A percentile compares a stretch with the other conserved stretches of the same genome.
These are phyloP conservation scores for Himalopsyche japonica DNA, from an alignment of 2,888 invertebrate species.

Conservation along the genomic window DNA sequence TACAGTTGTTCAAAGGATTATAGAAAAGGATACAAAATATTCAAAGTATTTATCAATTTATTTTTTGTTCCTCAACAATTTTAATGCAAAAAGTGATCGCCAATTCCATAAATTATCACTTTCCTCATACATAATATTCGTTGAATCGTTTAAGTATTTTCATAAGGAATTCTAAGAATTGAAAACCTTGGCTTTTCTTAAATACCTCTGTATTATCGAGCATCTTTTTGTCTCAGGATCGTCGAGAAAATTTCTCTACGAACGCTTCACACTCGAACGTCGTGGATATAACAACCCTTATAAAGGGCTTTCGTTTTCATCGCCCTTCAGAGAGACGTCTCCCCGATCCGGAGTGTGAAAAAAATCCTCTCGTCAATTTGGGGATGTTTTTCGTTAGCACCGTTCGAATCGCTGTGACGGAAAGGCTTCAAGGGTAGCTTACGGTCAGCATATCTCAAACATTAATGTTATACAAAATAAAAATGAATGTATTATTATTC, in stretches of 20 bases:
- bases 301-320: neutral
- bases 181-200: neutral
- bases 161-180: no score
- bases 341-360: neutral
- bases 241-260: neutral
- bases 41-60: no score
- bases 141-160: no score
- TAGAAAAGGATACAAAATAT: no score
- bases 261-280: neutral
- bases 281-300: constrained; percentile 1
- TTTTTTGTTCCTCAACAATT: no score
- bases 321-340: neutral
- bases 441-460: neutral
- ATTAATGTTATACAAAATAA: no score
- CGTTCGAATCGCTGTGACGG: neutral
- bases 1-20: no score
- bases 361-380: constrained; percentile 1
- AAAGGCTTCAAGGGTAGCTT: neutral
- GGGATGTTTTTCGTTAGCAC: constrained; percentile 1
- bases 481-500: no score
- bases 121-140: no score
- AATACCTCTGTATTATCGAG: neutral
- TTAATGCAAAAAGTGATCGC: no score
- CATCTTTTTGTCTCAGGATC: neutral
- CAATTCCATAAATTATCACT: no score